These are phyloP conservation scores for Campoletis raptor DNA, from an alignment of 2,888 invertebrate species.

Conservation along the genomic window DNA sequence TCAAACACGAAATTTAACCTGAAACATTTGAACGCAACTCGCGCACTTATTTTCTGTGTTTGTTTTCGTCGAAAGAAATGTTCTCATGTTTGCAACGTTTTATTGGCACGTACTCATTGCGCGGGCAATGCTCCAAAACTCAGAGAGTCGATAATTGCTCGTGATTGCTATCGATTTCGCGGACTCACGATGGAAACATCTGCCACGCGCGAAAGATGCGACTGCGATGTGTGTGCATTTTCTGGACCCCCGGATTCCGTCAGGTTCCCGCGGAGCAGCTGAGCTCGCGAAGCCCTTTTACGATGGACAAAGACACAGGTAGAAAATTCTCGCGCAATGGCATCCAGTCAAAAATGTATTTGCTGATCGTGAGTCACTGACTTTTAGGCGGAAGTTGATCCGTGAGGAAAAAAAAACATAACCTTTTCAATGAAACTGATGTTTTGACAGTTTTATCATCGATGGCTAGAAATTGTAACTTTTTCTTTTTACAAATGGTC, in stretches of 20 bases:
- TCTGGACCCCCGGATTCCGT: slow-evolving; percentile 71
- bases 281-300: slow-evolving; percentile 66
- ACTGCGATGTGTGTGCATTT: slow-evolving; percentile 38
- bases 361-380: slow-evolving; percentile 46
- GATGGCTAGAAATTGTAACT: not conserved
- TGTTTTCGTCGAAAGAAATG: slow-evolving; percentile 2
- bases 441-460: not conserved
- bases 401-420: not conserved
- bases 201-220: slow-evolving; percentile 56
- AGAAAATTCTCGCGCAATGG: slow-evolving; percentile 66
- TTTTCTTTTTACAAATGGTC: not conserved
- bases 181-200: slow-evolving; percentile 68
- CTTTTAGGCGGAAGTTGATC: slow-evolving; percentile 62
- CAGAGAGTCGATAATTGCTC: slow-evolving; percentile 67
- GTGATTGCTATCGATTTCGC: slow-evolving; percentile 72
- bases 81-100: slow-evolving; percentile 35
- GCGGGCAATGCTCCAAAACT: slow-evolving; percentile 42
- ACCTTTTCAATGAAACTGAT: not conserved
- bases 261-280: slow-evolving; percentile 69
- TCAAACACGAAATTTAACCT: not conserved
- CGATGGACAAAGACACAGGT: slow-evolving; percentile 2
- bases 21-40: not conserved
- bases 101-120: not conserved
- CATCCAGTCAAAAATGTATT: slow-evolving; percentile 53
- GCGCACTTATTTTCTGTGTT: not conserved